Percentiles rank a stretch among this genome's conserved stretches.
phyloP scores from a whole-genome alignment of 2,797 vertebrate genomes.

The Manis javanica region DNA sequence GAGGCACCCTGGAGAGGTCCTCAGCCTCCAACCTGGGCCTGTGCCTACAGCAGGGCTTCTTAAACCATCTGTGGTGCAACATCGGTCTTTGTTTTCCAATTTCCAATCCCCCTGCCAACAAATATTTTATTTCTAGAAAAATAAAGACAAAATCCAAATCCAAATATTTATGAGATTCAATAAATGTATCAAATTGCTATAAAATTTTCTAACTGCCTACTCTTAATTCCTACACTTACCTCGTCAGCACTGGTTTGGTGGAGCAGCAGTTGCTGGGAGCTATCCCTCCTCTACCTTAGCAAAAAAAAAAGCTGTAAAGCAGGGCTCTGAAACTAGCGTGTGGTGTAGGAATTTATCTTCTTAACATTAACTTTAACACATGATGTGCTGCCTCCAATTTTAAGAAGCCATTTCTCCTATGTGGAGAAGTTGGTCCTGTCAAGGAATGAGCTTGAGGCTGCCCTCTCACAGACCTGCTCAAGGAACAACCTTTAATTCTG shows the following conservation, averaged over 20 bases:
- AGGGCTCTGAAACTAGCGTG: not conserved
- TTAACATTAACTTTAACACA: not conserved
- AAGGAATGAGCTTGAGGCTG: not conserved
- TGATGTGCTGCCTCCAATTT: not conserved
- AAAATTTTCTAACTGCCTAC: not conserved
- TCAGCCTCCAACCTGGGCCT: not conserved
- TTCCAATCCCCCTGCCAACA: not conserved
- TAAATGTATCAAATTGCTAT: not conserved
- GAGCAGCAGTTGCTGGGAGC: not conserved
- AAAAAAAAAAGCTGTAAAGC: not conserved
- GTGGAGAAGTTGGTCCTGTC: not conserved
- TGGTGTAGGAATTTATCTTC: not conserved
- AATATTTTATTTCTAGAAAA: conserved; percentile 34
- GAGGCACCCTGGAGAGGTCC: not conserved
- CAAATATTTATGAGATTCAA: conserved; percentile 15
- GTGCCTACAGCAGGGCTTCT: not conserved
- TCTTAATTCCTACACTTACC: not conserved
- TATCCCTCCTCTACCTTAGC: not conserved
- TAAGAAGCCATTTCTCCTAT: not conserved
- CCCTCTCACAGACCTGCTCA: not conserved
- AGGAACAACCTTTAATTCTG: not conserved
- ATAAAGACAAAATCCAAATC: not conserved
- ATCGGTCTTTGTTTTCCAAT: not conserved
- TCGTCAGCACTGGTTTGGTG: not conserved
- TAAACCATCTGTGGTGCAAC: not conserved